Percentiles rank a stretch among this genome's conserved stretches.
Evolutionary conservation across 2,888 invertebrate genomes (phyloP).

Genomic region (Pocota personata): DNA sequence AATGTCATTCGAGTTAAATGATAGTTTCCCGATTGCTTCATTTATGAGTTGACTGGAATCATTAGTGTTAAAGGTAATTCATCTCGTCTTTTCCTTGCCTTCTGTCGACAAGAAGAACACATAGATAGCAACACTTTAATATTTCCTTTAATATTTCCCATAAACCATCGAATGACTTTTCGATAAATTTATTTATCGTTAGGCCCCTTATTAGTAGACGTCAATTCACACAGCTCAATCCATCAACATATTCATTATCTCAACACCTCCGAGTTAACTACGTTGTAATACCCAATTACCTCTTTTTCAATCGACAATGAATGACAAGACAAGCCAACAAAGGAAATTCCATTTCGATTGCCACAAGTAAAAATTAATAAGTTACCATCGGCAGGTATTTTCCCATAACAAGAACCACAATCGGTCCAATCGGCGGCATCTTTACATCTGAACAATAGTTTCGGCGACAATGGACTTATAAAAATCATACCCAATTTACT

Average conservation of each 20-base stretch:
- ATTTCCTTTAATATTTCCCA: neutral
- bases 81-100: no score
- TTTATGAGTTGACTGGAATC: no score
- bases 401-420: constrained; percentile 56
- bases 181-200: neutral
- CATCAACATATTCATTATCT: constrained; percentile 42
- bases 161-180: neutral
- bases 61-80: no score
- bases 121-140: no score
- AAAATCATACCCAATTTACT: constrained; percentile 65
- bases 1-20: no score
- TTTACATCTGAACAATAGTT: constrained; percentile 42
- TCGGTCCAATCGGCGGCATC: constrained; percentile 46
- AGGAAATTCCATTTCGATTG: constrained; percentile 36
- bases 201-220: constrained; percentile 1
- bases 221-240: constrained; percentile 28
- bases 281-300: constrained; percentile 60
- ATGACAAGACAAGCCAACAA: constrained; percentile 54
- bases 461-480: constrained; percentile 55
- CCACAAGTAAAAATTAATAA: constrained; percentile 57
- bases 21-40: no score
- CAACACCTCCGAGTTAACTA: constrained; percentile 21
- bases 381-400: constrained; percentile 48
- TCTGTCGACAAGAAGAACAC: no score
- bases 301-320: constrained; percentile 53